Percentiles rank a stretch among this genome's conserved stretches.
Conservation (phyloP, 1,140 invertebrate species). For the Drosophila kikkawai region DNA sequence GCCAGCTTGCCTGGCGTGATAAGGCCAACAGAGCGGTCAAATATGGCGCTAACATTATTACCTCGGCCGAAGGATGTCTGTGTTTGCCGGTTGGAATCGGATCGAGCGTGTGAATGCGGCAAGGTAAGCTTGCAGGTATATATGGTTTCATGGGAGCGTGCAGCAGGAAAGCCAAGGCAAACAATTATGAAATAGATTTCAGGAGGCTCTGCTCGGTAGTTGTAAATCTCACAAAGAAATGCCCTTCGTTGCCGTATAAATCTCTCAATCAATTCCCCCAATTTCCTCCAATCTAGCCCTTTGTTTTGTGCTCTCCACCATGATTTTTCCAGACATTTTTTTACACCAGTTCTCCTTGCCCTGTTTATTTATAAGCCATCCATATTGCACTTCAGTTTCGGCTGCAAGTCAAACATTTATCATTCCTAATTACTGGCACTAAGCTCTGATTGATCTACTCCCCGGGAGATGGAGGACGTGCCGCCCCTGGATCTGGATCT, state of each 20-base stretch:
- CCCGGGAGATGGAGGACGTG: slow-evolving; percentile 37
- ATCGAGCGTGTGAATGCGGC: slow-evolving; percentile 43
- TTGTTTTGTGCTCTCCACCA: slow-evolving; percentile 2
- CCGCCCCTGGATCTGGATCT: slow-evolving; percentile 29
- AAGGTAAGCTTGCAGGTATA: slow-evolving; percentile 19
- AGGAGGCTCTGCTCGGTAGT: background rate
- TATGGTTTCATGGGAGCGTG: background rate
- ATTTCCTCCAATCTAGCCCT: slow-evolving; percentile 19
- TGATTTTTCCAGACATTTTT: slow-evolving; percentile 14
- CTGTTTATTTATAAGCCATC: slow-evolving; percentile 71
- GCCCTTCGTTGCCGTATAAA: background rate
- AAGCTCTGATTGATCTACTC: slow-evolving; percentile 78
- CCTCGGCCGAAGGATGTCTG: slow-evolving; percentile 35
- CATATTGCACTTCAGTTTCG: slow-evolving; percentile 34
- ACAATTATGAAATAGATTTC: slow-evolving; percentile 5
- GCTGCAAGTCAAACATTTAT: slow-evolving; percentile 59
- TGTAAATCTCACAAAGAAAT: background rate
- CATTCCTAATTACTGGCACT: slow-evolving; percentile 77
- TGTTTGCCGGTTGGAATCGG: slow-evolving; percentile 25
- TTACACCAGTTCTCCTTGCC: background rate
- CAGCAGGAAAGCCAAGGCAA: slow-evolving; percentile 13
- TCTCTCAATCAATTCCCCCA: slow-evolving; percentile 13
- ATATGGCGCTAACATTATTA: slow-evolving; percentile 73
- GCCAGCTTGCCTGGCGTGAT: slow-evolving; percentile 41
- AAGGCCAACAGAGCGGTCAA: slow-evolving; percentile 70